Evolutionary conservation across 2,113 vertebrate genomes (phyloP), one percentile per base, ranked within the genome.

Genomic region (Eurypyga helias): DNA sequence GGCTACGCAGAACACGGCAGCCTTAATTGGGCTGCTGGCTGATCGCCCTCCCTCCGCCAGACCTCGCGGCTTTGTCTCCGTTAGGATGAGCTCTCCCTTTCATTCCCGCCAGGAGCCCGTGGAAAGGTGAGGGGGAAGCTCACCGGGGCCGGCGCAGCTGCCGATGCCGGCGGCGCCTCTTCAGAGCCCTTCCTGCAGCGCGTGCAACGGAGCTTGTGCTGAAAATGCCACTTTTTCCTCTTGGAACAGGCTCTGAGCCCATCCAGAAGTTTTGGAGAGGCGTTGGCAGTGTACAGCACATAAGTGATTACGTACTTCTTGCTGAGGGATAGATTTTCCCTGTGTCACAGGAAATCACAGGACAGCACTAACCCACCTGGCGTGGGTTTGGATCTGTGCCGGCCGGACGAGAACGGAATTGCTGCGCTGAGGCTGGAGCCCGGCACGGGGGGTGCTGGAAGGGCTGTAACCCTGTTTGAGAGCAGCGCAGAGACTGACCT

Each of bases 241-340:
- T 12, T 10, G 2, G 43, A 46, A 11, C 38, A 1, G 31, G 2
- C 58, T 12, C 25, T 5, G 17, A 43, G 75, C 60, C 65, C 6
- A 6, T 13, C 1, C 1, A 7, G 14, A n/a, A 25, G 33, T 4
- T 60, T 18, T 12, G 80, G 26, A 34, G 49, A 43, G 41, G 2
- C 11, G 0, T 12, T 48, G n/a, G 76, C 70, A 29, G 7, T 2
- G 0, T n/a, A 2, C 7, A 65, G 46, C 72, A 15, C 31, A 17
- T 2, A 3, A 25, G 66, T 4, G 9, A 43, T 71, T 55, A 29
- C 65, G 6, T 28, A 4, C 64, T 26, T 33, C 23, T 54, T 2
- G 1, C 1, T 7, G 13, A 55, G n/a, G 4, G 21, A 11, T 15
- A 19, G 1, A 2, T 45, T 24, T 21, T 8, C 31, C 10, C 0